phyloP scores from a whole-genome alignment of 1,140 invertebrate species.

The Lucilia cuprina region DNA sequence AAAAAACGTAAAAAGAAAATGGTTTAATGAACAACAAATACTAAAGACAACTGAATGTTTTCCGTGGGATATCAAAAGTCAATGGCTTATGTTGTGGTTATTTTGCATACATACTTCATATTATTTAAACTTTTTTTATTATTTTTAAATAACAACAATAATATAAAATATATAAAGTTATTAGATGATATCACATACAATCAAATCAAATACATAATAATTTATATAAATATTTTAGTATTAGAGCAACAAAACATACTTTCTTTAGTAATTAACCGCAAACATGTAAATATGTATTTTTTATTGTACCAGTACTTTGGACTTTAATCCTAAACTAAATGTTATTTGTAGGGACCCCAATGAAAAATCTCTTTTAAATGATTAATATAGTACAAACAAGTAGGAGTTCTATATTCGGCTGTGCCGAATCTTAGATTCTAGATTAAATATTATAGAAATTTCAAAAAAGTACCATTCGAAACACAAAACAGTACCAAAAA shows the following conservation, averaged over 20 bases:
- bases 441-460: too few relatives aligned
- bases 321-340: too few relatives aligned
- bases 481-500: too few relatives aligned
- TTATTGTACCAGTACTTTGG: too few relatives aligned
- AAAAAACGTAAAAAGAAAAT: neutral
- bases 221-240: neutral
- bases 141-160: neutral
- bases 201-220: too few relatives aligned
- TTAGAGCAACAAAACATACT: neutral
- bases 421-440: too few relatives aligned
- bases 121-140: neutral
- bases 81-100: constrained; percentile 11
- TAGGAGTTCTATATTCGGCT: too few relatives aligned
- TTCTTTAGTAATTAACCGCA: neutral
- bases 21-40: neutral
- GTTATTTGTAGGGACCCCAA: too few relatives aligned
- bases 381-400: too few relatives aligned
- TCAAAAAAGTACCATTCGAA: too few relatives aligned
- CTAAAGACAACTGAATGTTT: neutral
- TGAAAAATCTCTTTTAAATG: too few relatives aligned
- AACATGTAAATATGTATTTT: neutral
- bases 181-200: neutral
- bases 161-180: neutral
- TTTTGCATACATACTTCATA: neutral
- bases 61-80: constrained; percentile 9